Conservation (phyloP, 1,140 invertebrate species). For the Temnothorax curvispinosus region DNA sequence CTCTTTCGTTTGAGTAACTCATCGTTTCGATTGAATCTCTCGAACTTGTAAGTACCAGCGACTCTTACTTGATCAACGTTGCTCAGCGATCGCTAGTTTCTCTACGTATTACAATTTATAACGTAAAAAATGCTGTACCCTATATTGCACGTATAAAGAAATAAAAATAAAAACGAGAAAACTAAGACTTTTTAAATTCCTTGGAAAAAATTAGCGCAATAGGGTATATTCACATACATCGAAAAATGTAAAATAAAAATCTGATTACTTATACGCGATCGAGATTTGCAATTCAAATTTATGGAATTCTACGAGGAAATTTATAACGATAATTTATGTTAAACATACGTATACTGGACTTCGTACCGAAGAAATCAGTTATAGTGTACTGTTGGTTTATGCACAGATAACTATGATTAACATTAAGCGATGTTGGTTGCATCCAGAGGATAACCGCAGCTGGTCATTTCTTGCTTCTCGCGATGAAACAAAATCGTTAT, state of each 20-base stretch:
- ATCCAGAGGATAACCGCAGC: background rate
- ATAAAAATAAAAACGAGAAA: background rate
- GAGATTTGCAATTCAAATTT: slow-evolving; percentile 20
- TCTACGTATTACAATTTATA: background rate
- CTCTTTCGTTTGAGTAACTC: slow-evolving; percentile 24
- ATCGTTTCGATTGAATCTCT: slow-evolving; percentile 34
- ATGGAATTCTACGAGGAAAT: background rate
- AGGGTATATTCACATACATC: background rate
- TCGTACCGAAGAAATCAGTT: background rate
- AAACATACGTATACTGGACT: background rate
- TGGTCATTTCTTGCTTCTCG: background rate
- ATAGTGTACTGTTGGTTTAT: slow-evolving; percentile 13
- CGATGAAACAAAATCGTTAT: slow-evolving; percentile 14
- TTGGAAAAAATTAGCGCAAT: background rate
- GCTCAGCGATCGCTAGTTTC: background rate
- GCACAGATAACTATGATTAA: slow-evolving; percentile 16
- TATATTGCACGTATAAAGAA: background rate
- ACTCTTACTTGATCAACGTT: slow-evolving; percentile 13
- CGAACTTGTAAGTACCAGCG: background rate
- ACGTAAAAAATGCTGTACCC: background rate
- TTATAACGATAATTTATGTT: slow-evolving; percentile 13
- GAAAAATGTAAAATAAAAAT: background rate
- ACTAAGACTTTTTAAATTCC: background rate
- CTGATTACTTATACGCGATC: background rate
- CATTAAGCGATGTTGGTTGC: background rate